Evolutionary conservation across 2,888 invertebrate genomes (phyloP), one percentile per base, ranked within the genome.

Genomic region (Sialis lutaria): DNA sequence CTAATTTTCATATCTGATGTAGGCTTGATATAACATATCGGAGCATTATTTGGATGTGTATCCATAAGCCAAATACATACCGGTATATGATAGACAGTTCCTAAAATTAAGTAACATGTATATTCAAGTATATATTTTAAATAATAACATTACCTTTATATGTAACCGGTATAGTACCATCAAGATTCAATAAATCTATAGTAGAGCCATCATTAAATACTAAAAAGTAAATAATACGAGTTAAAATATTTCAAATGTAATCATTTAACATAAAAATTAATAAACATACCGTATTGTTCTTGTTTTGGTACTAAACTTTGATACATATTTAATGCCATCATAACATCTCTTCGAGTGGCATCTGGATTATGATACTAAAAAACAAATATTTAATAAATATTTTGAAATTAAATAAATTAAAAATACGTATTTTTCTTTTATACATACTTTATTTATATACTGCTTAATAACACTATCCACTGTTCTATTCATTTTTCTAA

Each of bases 51-150:
- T 0, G 98, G 98, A 72, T 98, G 93, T 5, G 93, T 95, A 60
- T 97, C 93, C 80, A 92, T 84, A 44, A 98, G 63, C 90, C 92
- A 97, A 57, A 98, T 82, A 60, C 87, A 85, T 39, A 99, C 79
- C 9, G 98, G 98, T 64, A 98, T 98, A 68, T 97, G 91, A 67
- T 98, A 99, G 42, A 73, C 76, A 49, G 74, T 71, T 49, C 79
- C 83, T 83, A 58, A 41, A 57, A 57, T 51, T 50, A 43, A 49
- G 42, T 47, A 48, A 49, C 30, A 48, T 45, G 30, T 22, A 22
- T 7, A 30, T 22, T 6, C 1, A 22, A 30, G n/a, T 13, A 41
- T 41, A 41, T 2, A 12, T 32, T 47, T 8, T 12, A 10, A 35
- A 42, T 22, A 40, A 46, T 43, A 40, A 30, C 6, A 47, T 60